Evolutionary conservation across 2,888 invertebrate genomes (phyloP).

Genomic region (Microctonus brassicae): DNA sequence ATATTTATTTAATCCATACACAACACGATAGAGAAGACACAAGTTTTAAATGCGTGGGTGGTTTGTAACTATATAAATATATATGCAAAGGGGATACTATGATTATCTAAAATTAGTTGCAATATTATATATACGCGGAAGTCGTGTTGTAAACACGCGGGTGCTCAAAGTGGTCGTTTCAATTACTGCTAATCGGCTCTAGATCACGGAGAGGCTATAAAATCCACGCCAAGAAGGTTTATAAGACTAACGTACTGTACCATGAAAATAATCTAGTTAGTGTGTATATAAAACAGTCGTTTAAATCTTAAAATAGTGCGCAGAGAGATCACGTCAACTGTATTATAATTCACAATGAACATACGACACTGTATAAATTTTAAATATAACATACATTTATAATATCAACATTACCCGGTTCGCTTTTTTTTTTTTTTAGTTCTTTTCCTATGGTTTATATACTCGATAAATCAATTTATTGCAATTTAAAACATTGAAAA

Average conservation of each 20-base stretch:
- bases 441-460: neutral
- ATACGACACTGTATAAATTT: neutral
- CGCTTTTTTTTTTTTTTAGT: too few species aligned
- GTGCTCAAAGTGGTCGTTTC: constrained; percentile 37
- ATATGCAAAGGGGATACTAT: neutral
- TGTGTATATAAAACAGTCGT: constrained; percentile 5
- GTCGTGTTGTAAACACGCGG: constrained; percentile 28
- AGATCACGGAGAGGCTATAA: constrained; percentile 34
- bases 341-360: neutral
- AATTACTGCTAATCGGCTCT: constrained; percentile 37
- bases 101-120: constrained; percentile 38
- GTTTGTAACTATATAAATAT: neutral
- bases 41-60: constrained; percentile 28
- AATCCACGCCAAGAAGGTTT: constrained; percentile 26
- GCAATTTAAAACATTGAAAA: neutral
- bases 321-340: neutral
- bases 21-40: too few species aligned
- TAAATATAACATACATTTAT: neutral
- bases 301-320: constrained; percentile 2
- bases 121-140: constrained; percentile 36
- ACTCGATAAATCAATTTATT: neutral
- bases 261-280: constrained; percentile 20
- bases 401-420: neutral
- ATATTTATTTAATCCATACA: too few species aligned
- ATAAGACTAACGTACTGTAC: neutral